phyloP scores from a whole-genome alignment of 2,888 invertebrate genomes.

The Barypeithes pellucidus region DNA sequence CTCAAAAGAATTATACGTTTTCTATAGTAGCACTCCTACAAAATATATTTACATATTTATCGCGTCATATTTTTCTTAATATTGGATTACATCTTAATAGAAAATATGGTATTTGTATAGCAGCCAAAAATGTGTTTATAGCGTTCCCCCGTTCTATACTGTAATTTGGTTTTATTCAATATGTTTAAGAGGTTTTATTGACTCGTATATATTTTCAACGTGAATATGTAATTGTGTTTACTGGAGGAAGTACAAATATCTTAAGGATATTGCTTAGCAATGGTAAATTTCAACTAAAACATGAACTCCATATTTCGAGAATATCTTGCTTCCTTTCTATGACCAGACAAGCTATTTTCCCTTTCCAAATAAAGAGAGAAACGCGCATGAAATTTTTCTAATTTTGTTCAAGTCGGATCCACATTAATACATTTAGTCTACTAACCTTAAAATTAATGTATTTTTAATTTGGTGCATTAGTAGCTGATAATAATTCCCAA shows the following conservation, averaged over 20 bases:
- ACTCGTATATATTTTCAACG: conserved; percentile 28
- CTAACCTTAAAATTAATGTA: too few species aligned
- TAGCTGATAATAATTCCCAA: too few species aligned
- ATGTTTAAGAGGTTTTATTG: conserved; percentile 38
- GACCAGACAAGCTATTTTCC: too few species aligned
- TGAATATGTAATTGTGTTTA: conserved; percentile 19
- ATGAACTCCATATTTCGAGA: too few species aligned
- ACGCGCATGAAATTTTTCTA: too few species aligned
- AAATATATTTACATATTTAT: conserved; percentile 24
- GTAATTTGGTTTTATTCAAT: conserved; percentile 39
- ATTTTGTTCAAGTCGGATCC: too few species aligned
- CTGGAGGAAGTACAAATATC: background rate
- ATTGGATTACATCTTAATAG: conserved; percentile 21
- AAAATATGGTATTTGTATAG: conserved; percentile 27
- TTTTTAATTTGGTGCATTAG: too few species aligned
- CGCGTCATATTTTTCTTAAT: conserved; percentile 27
- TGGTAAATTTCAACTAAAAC: too few species aligned
- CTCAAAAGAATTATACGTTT: conserved; percentile 14
- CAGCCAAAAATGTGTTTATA: conserved; percentile 26
- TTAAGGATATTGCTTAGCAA: too few species aligned
- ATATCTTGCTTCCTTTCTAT: too few species aligned
- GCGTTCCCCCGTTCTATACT: conserved; percentile 26
- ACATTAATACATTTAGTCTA: too few species aligned
- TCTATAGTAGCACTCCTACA: conserved; percentile 10
- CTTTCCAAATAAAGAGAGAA: too few species aligned